Evolutionary conservation across 2,888 invertebrate species (phyloP).

Genomic region (Xylocampa areola): DNA sequence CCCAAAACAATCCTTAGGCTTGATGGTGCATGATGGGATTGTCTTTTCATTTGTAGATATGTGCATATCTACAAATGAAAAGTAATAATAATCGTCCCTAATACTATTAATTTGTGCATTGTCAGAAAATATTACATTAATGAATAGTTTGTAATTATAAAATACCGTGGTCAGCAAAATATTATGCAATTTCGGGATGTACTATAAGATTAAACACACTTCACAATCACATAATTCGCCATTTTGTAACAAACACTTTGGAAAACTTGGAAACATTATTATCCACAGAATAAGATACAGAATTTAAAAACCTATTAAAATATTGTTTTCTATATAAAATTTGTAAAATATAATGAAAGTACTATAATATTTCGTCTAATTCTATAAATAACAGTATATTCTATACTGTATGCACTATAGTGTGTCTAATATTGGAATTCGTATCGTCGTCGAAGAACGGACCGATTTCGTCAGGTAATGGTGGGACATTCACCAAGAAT

Average conservation of each 20-base stretch:
- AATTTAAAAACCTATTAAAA: conserved; percentile 57
- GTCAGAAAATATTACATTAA: conserved; percentile 34
- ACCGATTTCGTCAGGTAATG: conserved; percentile 71
- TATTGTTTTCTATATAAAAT: conserved; percentile 53
- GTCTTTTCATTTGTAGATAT: too few relatives aligned
- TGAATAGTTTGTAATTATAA: conserved; percentile 4
- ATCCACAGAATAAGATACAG: conserved; percentile 30
- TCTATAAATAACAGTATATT: conserved; percentile 23
- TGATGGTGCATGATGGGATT: conserved; percentile 8
- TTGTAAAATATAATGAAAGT: conserved; percentile 52
- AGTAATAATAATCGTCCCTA: too few relatives aligned
- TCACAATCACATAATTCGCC: conserved; percentile 26
- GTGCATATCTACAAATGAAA: too few relatives aligned
- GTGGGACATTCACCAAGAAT: conserved; percentile 82
- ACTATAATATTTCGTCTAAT: conserved; percentile 34
- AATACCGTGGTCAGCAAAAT: neutral
- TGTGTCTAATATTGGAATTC: conserved; percentile 60
- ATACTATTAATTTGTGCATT: conserved; percentile 29
- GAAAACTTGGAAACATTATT: conserved; percentile 21
- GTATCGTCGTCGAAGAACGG: conserved; percentile 72
- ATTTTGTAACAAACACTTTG: conserved; percentile 56
- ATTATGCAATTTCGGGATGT: neutral
- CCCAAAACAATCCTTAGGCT: too few relatives aligned
- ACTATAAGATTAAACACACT: neutral
- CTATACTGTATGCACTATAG: conserved; percentile 75